These are phyloP conservation scores for Condylura cristata DNA, from an alignment of 2,113 vertebrate species.

Conservation along the genomic window DNA sequence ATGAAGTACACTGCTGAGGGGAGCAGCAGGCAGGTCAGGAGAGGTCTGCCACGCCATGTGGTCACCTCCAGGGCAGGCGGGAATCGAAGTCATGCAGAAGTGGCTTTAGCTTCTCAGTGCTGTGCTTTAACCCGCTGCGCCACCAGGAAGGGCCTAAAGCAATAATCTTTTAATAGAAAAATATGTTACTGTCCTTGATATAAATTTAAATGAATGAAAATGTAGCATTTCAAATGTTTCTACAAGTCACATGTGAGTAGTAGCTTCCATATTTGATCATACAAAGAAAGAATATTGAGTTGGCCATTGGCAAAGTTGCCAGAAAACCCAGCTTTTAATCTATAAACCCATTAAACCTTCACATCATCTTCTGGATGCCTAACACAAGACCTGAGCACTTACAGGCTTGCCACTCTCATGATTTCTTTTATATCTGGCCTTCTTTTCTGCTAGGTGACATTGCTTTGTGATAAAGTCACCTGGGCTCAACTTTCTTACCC, in stretches of 20 bases:
- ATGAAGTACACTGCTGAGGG: no score
- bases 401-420: background rate
- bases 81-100: no score
- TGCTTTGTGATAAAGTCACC: background rate
- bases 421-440: background rate
- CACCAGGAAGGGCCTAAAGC: no score
- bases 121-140: no score
- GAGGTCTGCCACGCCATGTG: no score
- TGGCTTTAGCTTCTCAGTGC: no score
- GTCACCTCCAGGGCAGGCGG: no score
- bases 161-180: background rate
- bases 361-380: background rate
- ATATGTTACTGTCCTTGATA: background rate
- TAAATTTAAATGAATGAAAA: background rate
- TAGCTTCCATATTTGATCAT: accelerated
- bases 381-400: background rate
- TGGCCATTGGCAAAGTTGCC: background rate
- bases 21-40: no score
- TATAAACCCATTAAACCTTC: background rate
- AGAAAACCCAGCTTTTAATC: background rate
- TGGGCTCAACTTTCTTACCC: background rate
- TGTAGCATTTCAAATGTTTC: background rate
- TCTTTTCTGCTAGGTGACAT: background rate
- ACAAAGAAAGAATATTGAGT: background rate
- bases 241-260: background rate